Percentiles rank a stretch among this genome's conserved stretches.
Evolutionary conservation across 2,797 vertebrate species (phyloP).

Genomic region (Tauraco hartlaubi): DNA sequence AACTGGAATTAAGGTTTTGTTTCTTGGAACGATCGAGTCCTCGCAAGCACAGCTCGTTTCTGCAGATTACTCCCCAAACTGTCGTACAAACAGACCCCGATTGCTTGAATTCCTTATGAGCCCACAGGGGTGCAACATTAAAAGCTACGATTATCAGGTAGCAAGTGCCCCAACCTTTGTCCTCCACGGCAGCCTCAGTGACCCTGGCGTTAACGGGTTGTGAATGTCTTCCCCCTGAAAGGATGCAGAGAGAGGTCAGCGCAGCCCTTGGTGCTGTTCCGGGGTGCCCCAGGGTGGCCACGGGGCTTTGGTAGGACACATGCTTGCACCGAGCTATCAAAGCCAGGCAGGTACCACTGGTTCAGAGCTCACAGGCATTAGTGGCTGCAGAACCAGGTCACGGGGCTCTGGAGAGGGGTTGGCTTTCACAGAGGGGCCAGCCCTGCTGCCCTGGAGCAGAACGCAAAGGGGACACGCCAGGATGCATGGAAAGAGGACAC

Average conservation of each 20-base stretch:
- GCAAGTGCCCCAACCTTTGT: constrained; percentile 74
- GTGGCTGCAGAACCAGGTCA: not conserved
- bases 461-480: not conserved
- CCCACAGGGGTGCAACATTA: constrained; percentile 79
- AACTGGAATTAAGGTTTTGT: constrained; percentile 79
- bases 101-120: constrained; percentile 79
- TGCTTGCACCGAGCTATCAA: rapidly evolving
- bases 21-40: constrained; percentile 83
- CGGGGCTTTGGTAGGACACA: not conserved
- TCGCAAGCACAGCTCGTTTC: constrained; percentile 86
- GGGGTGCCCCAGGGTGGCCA: not conserved
- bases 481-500: not conserved
- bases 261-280: rapidly evolving
- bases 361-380: not conserved
- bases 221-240: constrained; percentile 93
- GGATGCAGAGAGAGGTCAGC: constrained; percentile 42
- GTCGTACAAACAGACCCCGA: constrained; percentile 80
- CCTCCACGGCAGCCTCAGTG: constrained; percentile 35
- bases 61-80: constrained; percentile 82
- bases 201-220: constrained; percentile 74
- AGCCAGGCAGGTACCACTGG: not conserved
- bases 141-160: constrained; percentile 79
- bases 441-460: not conserved
- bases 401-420: rapidly evolving
- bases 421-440: not conserved